Percentiles rank a stretch among this genome's conserved stretches.
These are phyloP conservation scores for Allolobophora icterica DNA, from an alignment of 2,888 invertebrate species.

Conservation along the genomic window DNA sequence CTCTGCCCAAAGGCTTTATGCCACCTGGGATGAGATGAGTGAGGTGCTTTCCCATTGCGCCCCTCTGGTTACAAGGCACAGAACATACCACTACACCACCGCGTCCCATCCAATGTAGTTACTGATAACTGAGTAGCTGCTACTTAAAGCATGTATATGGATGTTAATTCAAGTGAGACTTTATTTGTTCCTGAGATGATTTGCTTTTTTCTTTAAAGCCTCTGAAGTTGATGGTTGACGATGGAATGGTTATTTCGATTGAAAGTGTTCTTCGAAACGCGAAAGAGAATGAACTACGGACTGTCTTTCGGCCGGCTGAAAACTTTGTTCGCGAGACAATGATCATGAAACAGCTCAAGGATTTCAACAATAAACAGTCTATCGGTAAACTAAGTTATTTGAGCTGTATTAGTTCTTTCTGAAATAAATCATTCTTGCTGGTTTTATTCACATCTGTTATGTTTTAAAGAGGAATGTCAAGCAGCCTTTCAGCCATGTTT, in stretches of 20 bases:
- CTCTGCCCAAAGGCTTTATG: too few species aligned
- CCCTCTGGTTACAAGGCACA: too few species aligned
- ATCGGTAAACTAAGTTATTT: neutral
- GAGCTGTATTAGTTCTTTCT: neutral
- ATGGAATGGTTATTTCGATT: conserved; percentile 26
- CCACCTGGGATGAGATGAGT: too few species aligned
- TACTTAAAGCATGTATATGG: too few species aligned
- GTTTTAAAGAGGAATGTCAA: too few species aligned
- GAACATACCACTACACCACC: too few species aligned
- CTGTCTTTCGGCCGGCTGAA: conserved; percentile 14
- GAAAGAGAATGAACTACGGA: conserved; percentile 29
- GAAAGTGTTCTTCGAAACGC: neutral
- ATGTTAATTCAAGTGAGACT: neutral
- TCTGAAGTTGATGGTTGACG: conserved; percentile 19
- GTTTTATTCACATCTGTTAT: too few species aligned
- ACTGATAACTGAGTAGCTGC: too few species aligned
- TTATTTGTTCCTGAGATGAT: neutral
- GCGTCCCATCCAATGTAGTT: too few species aligned
- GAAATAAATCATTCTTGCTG: neutral
- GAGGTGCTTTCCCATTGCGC: too few species aligned
- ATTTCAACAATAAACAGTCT: neutral
- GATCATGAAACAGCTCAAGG: neutral
- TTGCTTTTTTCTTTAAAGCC: neutral
- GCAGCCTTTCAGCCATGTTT: too few species aligned
- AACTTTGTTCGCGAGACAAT: conserved; percentile 28